These are phyloP conservation scores for Teleogryllus oceanicus DNA, from an alignment of 2,888 invertebrate genomes.

Conservation along the genomic window DNA sequence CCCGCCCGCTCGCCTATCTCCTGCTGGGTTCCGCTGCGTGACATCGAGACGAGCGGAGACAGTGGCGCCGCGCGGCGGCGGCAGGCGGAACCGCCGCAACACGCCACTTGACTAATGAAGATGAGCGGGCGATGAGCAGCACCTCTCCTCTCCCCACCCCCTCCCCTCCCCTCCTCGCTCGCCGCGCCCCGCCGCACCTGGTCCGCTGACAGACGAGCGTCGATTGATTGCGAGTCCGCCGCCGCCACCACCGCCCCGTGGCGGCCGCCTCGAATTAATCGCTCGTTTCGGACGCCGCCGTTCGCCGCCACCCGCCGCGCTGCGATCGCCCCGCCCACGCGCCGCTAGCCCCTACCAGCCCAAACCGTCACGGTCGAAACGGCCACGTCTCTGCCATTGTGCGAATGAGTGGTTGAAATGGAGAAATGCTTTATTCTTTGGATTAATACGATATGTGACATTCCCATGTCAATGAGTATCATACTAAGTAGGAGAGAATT, in stretches of 20 bases:
- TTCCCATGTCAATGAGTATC: no score
- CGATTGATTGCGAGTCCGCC: neutral
- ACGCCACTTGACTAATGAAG: constrained; percentile 18
- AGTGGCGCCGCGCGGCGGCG: neutral
- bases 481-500: no score
- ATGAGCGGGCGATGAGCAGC: constrained; percentile 5
- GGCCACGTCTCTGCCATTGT: no score
- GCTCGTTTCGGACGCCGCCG: neutral
- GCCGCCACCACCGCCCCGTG: no score
- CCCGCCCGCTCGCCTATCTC: no score
- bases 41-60: neutral
- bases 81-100: neutral
- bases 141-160: neutral
- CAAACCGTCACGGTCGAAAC: no score
- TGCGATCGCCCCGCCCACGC: neutral
- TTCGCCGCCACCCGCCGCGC: neutral
- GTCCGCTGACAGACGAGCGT: neutral
- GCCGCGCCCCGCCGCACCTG: neutral
- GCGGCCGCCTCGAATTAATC: neutral
- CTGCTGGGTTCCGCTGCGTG: no score
- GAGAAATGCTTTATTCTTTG: no score
- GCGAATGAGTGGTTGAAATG: no score
- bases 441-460: no score
- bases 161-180: neutral
- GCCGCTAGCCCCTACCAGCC: neutral